A percentile compares a stretch with the other conserved stretches of the same genome.
Evolutionary conservation across 2,797 vertebrate species (phyloP).

Genomic region (Trichosurus vulpecula): DNA sequence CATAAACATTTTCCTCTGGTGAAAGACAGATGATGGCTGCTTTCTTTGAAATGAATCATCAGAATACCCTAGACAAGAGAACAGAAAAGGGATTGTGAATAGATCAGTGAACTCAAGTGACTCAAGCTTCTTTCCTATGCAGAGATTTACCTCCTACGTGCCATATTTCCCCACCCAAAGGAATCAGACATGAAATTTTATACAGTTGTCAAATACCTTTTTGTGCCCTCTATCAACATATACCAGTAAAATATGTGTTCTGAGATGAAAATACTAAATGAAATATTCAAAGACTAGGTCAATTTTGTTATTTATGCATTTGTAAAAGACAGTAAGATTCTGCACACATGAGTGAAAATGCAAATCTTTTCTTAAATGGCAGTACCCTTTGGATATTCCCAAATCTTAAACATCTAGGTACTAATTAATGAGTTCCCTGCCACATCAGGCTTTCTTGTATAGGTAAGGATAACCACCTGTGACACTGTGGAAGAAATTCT

Average conservation of each 20-base stretch:
- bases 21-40: conserved; percentile 60
- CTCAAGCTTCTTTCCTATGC: conserved; percentile 13
- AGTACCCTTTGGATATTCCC: conserved; percentile 21
- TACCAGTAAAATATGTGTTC: background rate
- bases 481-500: background rate
- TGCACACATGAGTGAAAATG: conserved; percentile 58
- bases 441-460: background rate
- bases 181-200: background rate
- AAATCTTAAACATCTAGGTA: background rate
- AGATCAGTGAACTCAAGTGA: conserved; percentile 2
- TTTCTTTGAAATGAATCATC: conserved; percentile 66
- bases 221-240: background rate
- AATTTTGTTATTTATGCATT: conserved; percentile 54
- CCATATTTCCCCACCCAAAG: background rate
- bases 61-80: conserved; percentile 6
- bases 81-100: conserved; percentile 27
- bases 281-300: conserved; percentile 42
- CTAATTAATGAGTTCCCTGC: background rate
- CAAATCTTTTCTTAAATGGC: conserved; percentile 25
- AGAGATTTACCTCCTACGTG: conserved; percentile 21
- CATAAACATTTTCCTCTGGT: conserved; percentile 62
- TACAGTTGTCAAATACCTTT: background rate
- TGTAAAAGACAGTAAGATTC: conserved; percentile 56
- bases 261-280: background rate
- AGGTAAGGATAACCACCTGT: background rate